phyloP scores from a whole-genome alignment of 2,113 vertebrate species.

The Callospermophilus lateralis region DNA sequence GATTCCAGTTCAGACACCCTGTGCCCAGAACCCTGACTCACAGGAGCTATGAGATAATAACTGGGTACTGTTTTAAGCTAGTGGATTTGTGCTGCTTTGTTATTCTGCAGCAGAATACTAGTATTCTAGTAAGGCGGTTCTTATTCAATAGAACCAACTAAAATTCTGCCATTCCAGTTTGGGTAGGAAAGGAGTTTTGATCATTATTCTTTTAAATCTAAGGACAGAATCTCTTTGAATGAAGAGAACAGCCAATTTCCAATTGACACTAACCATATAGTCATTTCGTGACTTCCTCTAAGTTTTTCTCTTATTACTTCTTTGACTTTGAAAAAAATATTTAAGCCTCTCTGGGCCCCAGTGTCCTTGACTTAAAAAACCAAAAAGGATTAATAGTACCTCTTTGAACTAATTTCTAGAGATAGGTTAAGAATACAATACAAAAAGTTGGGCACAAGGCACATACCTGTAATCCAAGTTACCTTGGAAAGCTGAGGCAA shows the following conservation, averaged over 20 bases:
- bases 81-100: neutral
- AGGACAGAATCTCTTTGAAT: neutral
- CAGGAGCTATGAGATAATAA: neutral
- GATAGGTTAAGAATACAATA: neutral
- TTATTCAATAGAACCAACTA: neutral
- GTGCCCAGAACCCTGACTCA: neutral
- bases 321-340: slow-evolving; percentile 4
- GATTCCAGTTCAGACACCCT: neutral
- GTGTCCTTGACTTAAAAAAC: neutral
- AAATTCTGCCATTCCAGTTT: neutral
- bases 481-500: neutral
- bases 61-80: neutral
- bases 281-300: neutral
- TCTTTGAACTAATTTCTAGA: neutral
- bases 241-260: neutral
- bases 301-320: neutral
- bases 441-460: neutral
- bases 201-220: neutral
- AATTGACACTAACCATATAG: neutral
- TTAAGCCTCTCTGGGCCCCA: neutral
- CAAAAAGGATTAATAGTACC: neutral
- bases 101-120: neutral
- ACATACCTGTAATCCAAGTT: neutral
- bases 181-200: neutral
- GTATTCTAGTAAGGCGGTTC: neutral